A percentile compares a stretch with the other conserved stretches of the same genome.
These are phyloP conservation scores for Rhadina sibilatrix DNA, from an alignment of 2,113 vertebrate genomes.

Conservation along the genomic window DNA sequence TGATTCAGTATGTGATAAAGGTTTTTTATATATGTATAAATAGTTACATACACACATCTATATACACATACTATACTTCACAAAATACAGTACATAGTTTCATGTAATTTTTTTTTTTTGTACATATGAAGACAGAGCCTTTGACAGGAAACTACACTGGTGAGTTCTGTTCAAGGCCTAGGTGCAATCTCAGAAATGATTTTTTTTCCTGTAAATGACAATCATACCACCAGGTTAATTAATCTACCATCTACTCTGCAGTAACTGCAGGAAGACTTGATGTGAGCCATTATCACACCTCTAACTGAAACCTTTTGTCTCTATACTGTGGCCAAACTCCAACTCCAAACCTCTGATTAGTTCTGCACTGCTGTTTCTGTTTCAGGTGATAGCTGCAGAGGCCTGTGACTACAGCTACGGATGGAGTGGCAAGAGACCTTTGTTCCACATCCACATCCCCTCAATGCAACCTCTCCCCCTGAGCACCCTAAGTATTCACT, in stretches of 20 bases:
- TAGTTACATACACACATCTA: background rate
- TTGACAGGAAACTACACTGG: background rate
- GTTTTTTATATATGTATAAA: background rate
- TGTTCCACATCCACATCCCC: background rate
- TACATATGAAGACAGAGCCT: background rate
- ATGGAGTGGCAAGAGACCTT: background rate
- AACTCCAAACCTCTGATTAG: background rate
- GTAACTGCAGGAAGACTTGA: background rate
- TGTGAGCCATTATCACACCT: background rate
- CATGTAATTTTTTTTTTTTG: background rate
- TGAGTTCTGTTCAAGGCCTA: background rate
- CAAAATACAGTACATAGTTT: background rate
- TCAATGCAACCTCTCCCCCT: background rate
- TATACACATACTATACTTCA: background rate
- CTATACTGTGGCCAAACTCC: background rate
- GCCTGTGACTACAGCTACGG: fast-evolving
- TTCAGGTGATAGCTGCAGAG: background rate
- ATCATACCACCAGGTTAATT: background rate
- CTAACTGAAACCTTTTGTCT: background rate
- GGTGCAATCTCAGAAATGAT: background rate
- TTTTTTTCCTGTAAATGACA: background rate
- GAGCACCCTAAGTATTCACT: background rate
- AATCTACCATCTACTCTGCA: background rate
- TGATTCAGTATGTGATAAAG: background rate
- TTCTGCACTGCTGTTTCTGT: background rate